Conservation (phyloP, 2,797 vertebrate species). For the Muscicapa comitata region DNA sequence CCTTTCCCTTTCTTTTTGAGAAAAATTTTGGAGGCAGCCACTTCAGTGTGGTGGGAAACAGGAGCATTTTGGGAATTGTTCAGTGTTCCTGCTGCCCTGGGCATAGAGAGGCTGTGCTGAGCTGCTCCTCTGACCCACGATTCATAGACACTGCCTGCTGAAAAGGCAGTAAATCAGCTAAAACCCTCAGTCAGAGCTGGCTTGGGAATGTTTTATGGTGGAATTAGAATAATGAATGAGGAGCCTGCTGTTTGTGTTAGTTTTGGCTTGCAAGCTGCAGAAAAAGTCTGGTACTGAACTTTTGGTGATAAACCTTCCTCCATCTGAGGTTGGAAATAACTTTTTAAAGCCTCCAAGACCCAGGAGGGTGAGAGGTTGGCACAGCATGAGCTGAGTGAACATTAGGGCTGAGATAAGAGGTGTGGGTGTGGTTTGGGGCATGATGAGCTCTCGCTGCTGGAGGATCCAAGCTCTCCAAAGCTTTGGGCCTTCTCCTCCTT, state of each 20-base stretch:
- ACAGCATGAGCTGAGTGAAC: not conserved
- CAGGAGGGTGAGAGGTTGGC: not conserved
- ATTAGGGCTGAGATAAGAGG: not conserved
- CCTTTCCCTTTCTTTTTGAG: not conserved
- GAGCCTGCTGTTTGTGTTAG: constrained; percentile 63
- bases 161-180: constrained; percentile 58
- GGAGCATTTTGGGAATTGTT: not conserved
- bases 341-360: not conserved
- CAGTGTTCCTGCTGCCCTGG: not conserved
- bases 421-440: not conserved
- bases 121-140: not conserved
- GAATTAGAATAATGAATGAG: constrained; percentile 68
- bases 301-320: not conserved
- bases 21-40: not conserved
- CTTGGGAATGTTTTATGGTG: constrained; percentile 48
- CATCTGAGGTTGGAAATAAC: not conserved
- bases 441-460: fast-evolving
- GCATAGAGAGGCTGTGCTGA: not conserved
- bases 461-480: not conserved
- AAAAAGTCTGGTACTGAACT: not conserved
- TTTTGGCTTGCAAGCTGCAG: constrained; percentile 57
- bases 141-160: constrained; percentile 15
- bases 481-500: not conserved
- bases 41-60: fast-evolving
- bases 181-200: constrained; percentile 17